A percentile compares a stretch with the other conserved stretches of the same genome.
These are phyloP conservation scores for Panurus biarmicus DNA, from an alignment of 2,113 vertebrate species.

Conservation along the genomic window DNA sequence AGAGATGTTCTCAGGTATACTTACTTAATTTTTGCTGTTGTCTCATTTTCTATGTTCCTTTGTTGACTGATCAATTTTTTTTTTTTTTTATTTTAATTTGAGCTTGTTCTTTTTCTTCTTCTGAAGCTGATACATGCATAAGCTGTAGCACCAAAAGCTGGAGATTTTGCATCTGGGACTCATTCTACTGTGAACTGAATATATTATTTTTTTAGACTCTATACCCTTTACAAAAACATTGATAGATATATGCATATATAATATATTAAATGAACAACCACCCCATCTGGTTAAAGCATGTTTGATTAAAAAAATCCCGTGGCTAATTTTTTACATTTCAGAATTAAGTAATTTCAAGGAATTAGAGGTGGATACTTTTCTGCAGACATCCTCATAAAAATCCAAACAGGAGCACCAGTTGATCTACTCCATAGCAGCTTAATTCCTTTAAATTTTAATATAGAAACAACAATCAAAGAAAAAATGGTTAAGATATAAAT, in stretches of 20 bases:
- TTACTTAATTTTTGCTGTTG: conserved; percentile 51
- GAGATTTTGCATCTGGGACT: conserved; percentile 55
- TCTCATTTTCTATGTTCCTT: conserved; percentile 17
- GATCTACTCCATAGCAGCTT: background rate
- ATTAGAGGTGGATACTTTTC: background rate
- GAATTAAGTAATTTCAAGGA: background rate
- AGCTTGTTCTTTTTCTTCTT: conserved; percentile 29
- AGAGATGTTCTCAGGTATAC: conserved; percentile 37
- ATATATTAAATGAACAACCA: background rate
- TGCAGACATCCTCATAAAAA: background rate
- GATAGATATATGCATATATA: background rate
- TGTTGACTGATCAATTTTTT: conserved; percentile 25
- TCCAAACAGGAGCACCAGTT: background rate
- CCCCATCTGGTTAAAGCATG: background rate
- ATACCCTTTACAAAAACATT: background rate
- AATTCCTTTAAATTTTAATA: background rate
- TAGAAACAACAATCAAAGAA: background rate
- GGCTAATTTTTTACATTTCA: background rate
- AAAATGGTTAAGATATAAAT: background rate
- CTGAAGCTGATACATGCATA: conserved; percentile 32
- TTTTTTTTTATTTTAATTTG: conserved; percentile 60
- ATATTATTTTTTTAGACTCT: conserved; percentile 36
- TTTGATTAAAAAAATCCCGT: background rate
- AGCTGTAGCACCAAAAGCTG: conserved; percentile 44
- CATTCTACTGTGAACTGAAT: conserved; percentile 63